These are phyloP conservation scores for Siphonodentalium dalli DNA, from an alignment of 2,888 invertebrate genomes.

Conservation along the genomic window DNA sequence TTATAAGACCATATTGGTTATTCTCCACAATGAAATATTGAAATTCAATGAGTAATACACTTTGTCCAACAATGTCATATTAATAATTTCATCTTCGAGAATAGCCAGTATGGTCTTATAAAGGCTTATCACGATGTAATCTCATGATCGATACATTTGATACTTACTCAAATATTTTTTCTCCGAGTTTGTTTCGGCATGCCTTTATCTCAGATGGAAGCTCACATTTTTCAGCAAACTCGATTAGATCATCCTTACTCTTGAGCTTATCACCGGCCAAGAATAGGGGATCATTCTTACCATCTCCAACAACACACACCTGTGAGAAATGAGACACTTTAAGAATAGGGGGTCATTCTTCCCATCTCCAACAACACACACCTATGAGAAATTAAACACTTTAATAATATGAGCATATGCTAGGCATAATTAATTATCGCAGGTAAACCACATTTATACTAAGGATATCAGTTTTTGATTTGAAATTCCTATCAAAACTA, in stretches of 20 bases:
- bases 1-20: too few species aligned
- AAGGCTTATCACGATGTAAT: not conserved
- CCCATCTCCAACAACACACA: not conserved
- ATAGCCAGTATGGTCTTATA: too few species aligned
- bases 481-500: too few species aligned
- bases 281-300: slow-evolving; percentile 37
- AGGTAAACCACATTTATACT: too few species aligned
- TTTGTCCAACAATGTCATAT: too few species aligned
- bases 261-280: slow-evolving; percentile 54
- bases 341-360: not conserved
- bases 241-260: slow-evolving; percentile 41
- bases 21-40: too few species aligned
- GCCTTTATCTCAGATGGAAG: slow-evolving; percentile 40
- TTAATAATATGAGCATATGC: too few species aligned
- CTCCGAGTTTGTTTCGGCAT: slow-evolving; percentile 38
- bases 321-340: slow-evolving; percentile 20
- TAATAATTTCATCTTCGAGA: too few species aligned
- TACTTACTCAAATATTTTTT: slow-evolving; percentile 52
- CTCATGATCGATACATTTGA: not conserved
- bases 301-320: slow-evolving; percentile 58
- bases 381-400: too few species aligned
- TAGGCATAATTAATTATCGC: too few species aligned
- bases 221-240: slow-evolving; percentile 37
- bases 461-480: too few species aligned
- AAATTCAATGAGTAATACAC: too few species aligned